Percentiles rank a stretch among this genome's conserved stretches.
Evolutionary conservation across 2,113 vertebrate species (phyloP).

Genomic region (Lycaon pictus): DNA sequence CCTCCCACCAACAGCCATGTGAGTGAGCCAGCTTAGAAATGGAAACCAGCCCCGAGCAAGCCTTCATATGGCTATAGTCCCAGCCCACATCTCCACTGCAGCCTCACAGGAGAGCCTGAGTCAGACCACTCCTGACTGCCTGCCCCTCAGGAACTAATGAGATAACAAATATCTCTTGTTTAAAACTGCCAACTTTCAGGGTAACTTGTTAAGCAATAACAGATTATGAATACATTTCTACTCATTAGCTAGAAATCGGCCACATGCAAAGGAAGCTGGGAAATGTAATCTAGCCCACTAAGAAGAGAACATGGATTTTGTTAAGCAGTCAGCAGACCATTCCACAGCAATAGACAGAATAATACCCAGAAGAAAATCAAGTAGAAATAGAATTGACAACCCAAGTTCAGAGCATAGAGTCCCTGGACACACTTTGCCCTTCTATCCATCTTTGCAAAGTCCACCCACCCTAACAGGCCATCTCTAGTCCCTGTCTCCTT

Average conservation of each 20-base stretch:
- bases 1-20: neutral
- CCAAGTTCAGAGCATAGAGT: neutral
- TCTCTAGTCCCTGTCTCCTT: constrained; percentile 18
- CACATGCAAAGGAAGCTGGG: neutral
- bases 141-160: constrained; percentile 53
- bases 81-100: neutral
- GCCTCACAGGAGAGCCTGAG: neutral
- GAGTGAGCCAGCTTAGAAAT: neutral
- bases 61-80: neutral
- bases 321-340: constrained; percentile 4
- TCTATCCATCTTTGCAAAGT: constrained; percentile 29
- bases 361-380: constrained; percentile 53
- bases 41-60: neutral
- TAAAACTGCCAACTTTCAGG: neutral
- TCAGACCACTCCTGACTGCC: neutral
- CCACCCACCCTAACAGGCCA: neutral
- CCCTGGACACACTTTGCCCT: neutral
- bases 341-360: constrained; percentile 25
- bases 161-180: constrained; percentile 1
- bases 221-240: constrained; percentile 23
- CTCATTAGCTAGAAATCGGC: constrained; percentile 31
- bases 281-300: constrained; percentile 49
- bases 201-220: constrained; percentile 12
- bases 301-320: constrained; percentile 51
- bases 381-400: constrained; percentile 27